These are phyloP conservation scores for Balearica regulorum DNA, from an alignment of 2,797 vertebrate species.

Conservation along the genomic window DNA sequence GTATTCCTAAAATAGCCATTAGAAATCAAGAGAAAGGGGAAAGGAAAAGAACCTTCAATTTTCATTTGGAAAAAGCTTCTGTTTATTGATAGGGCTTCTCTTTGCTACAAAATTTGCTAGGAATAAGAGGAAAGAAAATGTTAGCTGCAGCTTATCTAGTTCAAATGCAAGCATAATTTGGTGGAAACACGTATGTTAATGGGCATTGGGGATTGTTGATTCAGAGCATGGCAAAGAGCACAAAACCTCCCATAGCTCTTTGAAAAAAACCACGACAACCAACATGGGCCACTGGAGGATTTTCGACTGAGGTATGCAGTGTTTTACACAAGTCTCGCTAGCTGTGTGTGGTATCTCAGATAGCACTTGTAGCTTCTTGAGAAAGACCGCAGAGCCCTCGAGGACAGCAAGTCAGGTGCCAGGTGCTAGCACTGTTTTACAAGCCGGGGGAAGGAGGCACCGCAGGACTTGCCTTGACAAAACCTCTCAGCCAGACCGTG, in stretches of 20 bases:
- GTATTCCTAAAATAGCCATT: not conserved
- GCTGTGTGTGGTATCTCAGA: not conserved
- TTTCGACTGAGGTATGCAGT: not conserved
- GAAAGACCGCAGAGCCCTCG: not conserved
- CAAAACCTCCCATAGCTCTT: not conserved
- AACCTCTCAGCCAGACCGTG: not conserved
- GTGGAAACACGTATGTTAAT: not conserved
- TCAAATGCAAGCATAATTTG: not conserved
- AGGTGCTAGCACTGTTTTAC: not conserved
- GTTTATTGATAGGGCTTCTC: not conserved
- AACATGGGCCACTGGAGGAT: not conserved
- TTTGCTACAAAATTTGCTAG: not conserved
- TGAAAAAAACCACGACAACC: not conserved
- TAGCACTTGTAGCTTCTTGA: not conserved
- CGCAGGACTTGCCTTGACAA: not conserved
- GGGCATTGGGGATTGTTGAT: not conserved
- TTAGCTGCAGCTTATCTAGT: not conserved
- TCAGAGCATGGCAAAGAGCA: not conserved
- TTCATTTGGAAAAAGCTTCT: not conserved
- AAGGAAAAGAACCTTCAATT: not conserved
- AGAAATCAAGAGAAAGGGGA: not conserved
- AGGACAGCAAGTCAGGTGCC: not conserved
- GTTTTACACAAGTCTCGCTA: not conserved
- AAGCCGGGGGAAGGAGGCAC: rapidly evolving
- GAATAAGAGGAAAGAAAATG: not conserved